These are phyloP conservation scores for Pogonus chalceus DNA, from an alignment of 1,140 invertebrate species.

Conservation along the genomic window DNA sequence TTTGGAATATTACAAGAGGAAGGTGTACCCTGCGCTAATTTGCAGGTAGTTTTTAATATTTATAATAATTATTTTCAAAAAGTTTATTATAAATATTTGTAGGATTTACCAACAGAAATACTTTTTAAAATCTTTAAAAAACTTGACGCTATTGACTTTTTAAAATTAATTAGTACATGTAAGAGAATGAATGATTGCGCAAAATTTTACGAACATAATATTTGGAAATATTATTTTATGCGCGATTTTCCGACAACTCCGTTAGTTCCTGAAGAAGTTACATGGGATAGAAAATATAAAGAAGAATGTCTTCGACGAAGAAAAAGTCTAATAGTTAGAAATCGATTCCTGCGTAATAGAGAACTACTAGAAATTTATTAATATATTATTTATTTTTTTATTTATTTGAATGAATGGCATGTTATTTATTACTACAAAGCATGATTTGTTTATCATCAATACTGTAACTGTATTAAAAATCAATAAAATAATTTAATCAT, in stretches of 20 bases:
- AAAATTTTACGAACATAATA: neutral
- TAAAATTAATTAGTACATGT: slow-evolving; percentile 12
- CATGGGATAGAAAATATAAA: neutral
- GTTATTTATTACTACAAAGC: too few relatives aligned
- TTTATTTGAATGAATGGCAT: too few relatives aligned
- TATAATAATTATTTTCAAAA: too few relatives aligned
- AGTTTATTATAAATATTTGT: too few relatives aligned
- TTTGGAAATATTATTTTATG: slow-evolving; percentile 12
- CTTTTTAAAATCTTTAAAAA: slow-evolving; percentile 18
- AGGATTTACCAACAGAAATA: slow-evolving; percentile 27
- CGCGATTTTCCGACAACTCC: neutral
- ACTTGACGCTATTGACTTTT: slow-evolving; percentile 11
- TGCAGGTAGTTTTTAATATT: too few relatives aligned
- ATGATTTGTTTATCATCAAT: too few relatives aligned
- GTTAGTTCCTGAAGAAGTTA: neutral
- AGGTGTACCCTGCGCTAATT: slow-evolving; percentile 14
- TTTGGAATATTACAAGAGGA: slow-evolving; percentile 19
- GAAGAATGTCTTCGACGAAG: neutral
- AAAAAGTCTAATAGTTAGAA: neutral
- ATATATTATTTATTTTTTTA: too few relatives aligned
- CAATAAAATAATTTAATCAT: too few relatives aligned
- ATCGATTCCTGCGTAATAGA: too few relatives aligned
- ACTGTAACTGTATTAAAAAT: too few relatives aligned
- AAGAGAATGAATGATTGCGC: slow-evolving; percentile 8
- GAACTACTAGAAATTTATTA: too few relatives aligned